Evolutionary conservation across 2,797 vertebrate species (phyloP).

Genomic region (Aratinga solstitialis): DNA sequence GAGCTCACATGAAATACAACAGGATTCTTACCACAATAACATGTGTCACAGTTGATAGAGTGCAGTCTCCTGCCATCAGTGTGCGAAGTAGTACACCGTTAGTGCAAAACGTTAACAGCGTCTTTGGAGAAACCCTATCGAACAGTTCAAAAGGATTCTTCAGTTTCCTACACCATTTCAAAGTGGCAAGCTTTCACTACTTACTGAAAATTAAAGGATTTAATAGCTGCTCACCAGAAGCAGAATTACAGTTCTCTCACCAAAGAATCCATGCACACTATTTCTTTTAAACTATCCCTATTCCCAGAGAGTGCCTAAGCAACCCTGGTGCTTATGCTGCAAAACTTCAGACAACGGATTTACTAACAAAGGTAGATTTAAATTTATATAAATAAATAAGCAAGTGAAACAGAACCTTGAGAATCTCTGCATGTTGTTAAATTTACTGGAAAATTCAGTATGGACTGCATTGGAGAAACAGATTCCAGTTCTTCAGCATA

Average conservation of each 20-base stretch:
- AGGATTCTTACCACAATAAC: constrained; percentile 88
- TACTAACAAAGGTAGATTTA: neutral
- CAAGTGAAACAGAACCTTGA: neutral
- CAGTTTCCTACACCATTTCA: neutral
- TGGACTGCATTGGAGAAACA: neutral
- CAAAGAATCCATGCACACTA: neutral
- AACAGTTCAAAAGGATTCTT: neutral
- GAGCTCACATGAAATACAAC: neutral
- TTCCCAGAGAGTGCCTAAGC: neutral
- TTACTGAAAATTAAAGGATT: neutral
- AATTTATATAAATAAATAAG: neutral
- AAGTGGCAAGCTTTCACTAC: neutral
- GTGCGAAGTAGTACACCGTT: constrained; percentile 91
- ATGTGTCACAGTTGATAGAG: constrained; percentile 88
- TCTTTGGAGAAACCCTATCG: constrained; percentile 91
- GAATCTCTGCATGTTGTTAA: neutral
- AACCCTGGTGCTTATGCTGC: neutral
- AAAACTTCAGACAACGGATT: neutral
- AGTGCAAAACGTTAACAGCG: constrained; percentile 93
- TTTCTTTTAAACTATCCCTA: neutral
- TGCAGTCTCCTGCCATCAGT: constrained; percentile 88
- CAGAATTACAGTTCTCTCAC: neutral
- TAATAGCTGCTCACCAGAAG: neutral
- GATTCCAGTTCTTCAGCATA: neutral
- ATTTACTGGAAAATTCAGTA: neutral